phyloP scores from a whole-genome alignment of 2,888 invertebrate species.

The Euplexia lucipara region DNA sequence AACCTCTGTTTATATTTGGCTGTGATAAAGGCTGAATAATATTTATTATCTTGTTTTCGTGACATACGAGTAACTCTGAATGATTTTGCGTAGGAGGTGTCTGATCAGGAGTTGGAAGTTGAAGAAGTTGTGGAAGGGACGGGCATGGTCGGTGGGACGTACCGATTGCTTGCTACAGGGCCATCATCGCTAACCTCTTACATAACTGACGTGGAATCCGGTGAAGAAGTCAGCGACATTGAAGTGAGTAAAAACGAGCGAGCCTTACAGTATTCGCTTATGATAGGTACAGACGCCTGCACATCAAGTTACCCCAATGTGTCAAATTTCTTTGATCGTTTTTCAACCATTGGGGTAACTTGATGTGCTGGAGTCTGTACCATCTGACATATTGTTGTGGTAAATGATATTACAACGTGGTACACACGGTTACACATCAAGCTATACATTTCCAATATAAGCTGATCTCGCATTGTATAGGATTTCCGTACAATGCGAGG shows the following conservation, averaged over 20 bases:
- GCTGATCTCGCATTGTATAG: no score
- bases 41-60: conserved; percentile 29
- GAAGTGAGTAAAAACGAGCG: conserved; percentile 84
- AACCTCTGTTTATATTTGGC: conserved; percentile 17
- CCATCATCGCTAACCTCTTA: conserved; percentile 79
- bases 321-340: no score
- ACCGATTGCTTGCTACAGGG: conserved; percentile 84
- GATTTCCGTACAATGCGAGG: no score
- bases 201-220: conserved; percentile 78
- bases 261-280: no score
- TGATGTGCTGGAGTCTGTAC: no score
- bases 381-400: no score
- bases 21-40: not conserved
- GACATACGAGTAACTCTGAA: conserved; percentile 16
- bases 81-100: conserved; percentile 75
- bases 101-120: conserved; percentile 86
- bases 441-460: no score
- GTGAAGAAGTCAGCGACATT: conserved; percentile 85
- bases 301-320: no score
- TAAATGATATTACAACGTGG: no score
- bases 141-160: conserved; percentile 86
- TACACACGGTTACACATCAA: no score
- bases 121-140: conserved; percentile 86
- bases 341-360: no score
- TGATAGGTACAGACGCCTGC: no score